Evolutionary conservation across 2,888 invertebrate genomes (phyloP), one percentile per base, ranked within the genome.

Genomic region (Ferdinandea cuprea): DNA sequence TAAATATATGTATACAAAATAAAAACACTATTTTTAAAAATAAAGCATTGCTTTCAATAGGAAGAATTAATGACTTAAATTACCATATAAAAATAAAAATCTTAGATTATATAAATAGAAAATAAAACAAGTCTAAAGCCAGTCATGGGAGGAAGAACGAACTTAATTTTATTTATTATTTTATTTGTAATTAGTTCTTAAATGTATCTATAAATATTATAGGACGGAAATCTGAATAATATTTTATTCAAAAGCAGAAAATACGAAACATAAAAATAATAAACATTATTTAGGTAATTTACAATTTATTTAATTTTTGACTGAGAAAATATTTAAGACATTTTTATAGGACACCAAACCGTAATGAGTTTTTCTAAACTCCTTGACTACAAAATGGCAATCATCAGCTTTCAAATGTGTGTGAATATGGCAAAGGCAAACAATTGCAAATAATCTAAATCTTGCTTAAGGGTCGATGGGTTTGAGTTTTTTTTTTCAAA

Each of bases 191-290:
- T n/a, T 63, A 32, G 15, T 48, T 28, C 9, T 3, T 28, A 30
- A 42, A 13, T 42, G 46, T 54, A 46, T 54, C 54, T 74, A 74
- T 65, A 65, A 74, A 74, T 66, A 74, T 58, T 74, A 54, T 59
- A 81, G 81, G 81, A 81, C 81, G 81, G 81, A 81, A 72, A 81
- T 54, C 54, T 81, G 46, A 76, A 46, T 76, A 44, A 65, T 7
- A 58, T 52, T 25, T 68, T 37, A 79, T 58, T 68, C 17, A 50
- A 56, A 61, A 44, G 32, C 35, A 54, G n/a, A 40, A 54, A 54
- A 61, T 61, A 15, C 59, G 59, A 25, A 15, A 15, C 15, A 4
- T 40, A n/a, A 40, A 54, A 54, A 61, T 61, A 15, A 68, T 68
- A 25, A 15, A 15, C 15, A 4, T 40, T 40, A 15, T 58, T 28